Evolutionary conservation across 2,888 invertebrate species (phyloP).

Genomic region (Caenorhabditis imperialis): DNA sequence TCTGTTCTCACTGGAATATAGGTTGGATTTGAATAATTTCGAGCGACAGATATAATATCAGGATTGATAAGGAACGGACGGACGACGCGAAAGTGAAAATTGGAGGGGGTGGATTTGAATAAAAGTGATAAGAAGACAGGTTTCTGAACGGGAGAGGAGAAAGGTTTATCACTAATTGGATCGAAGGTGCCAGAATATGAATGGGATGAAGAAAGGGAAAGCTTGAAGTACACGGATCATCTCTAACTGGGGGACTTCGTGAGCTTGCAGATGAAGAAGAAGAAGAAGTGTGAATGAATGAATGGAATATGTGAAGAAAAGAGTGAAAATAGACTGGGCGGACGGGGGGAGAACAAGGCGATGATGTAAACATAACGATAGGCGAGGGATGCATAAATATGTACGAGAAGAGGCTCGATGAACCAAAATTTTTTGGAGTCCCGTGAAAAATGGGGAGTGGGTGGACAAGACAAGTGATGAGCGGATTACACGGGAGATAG

Average conservation of each 20-base stretch:
- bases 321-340: slow-evolving; percentile 2
- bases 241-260: slow-evolving; percentile 6
- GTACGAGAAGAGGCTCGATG: background rate
- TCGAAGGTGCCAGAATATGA: slow-evolving; percentile 18
- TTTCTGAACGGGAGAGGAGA: slow-evolving; percentile 22
- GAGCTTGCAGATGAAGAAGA: slow-evolving; percentile 5
- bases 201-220: slow-evolving; percentile 1
- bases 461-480: too few species aligned
- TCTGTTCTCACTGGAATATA: slow-evolving; percentile 48
- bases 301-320: slow-evolving; percentile 23
- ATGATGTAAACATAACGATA: slow-evolving; percentile 29
- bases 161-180: slow-evolving; percentile 35
- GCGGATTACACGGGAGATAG: too few species aligned
- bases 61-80: slow-evolving; percentile 30
- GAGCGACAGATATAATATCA: slow-evolving; percentile 26
- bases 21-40: too few species aligned
- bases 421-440: too few species aligned
- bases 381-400: slow-evolving; percentile 6
- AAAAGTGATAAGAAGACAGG: slow-evolving; percentile 41
- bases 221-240: slow-evolving; percentile 6
- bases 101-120: slow-evolving; percentile 13
- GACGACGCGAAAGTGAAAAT: slow-evolving; percentile 30
- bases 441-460: too few species aligned
- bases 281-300: slow-evolving; percentile 26
- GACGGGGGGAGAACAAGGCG: slow-evolving; percentile 9